Percentiles rank a stretch among this genome's conserved stretches.
Evolutionary conservation across 2,888 invertebrate species (phyloP).

Genomic region (Arctia plantaginis): DNA sequence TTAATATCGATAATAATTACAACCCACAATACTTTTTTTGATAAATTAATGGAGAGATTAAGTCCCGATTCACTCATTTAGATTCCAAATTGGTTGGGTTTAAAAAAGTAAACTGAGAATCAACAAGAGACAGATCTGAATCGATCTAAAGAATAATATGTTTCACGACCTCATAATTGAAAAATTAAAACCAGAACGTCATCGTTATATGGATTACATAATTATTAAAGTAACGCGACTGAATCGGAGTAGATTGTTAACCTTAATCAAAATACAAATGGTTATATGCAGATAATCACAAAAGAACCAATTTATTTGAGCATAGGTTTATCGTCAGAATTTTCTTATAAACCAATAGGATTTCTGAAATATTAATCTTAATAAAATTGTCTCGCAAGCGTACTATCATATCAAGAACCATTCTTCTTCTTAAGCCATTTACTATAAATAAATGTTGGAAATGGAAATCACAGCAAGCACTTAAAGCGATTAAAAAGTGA

Average conservation of each 20-base stretch:
- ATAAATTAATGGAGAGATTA: too few species aligned
- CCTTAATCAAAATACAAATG: neutral
- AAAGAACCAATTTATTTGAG: neutral
- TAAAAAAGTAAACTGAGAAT: neutral
- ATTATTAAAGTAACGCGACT: neutral
- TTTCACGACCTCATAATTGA: too few species aligned
- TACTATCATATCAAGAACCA: constrained; percentile 58
- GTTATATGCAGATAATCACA: neutral
- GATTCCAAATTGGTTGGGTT: too few species aligned
- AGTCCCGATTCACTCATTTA: too few species aligned
- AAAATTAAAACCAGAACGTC: neutral
- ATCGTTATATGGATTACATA: neutral
- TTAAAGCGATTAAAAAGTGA: constrained; percentile 82
- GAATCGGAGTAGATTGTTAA: neutral
- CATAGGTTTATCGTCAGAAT: neutral
- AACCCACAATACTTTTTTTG: too few species aligned
- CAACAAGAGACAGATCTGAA: too few species aligned
- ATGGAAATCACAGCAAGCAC: constrained; percentile 79
- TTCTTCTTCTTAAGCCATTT: constrained; percentile 74
- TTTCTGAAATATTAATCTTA: constrained; percentile 30
- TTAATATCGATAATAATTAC: too few species aligned
- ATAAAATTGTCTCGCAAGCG: constrained; percentile 48
- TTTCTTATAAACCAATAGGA: constrained; percentile 7
- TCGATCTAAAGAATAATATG: too few species aligned
- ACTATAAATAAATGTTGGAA: constrained; percentile 68